Base-by-base conservation (phyloP, 1,140 invertebrate species). In the Olivierus martensii region DNA sequence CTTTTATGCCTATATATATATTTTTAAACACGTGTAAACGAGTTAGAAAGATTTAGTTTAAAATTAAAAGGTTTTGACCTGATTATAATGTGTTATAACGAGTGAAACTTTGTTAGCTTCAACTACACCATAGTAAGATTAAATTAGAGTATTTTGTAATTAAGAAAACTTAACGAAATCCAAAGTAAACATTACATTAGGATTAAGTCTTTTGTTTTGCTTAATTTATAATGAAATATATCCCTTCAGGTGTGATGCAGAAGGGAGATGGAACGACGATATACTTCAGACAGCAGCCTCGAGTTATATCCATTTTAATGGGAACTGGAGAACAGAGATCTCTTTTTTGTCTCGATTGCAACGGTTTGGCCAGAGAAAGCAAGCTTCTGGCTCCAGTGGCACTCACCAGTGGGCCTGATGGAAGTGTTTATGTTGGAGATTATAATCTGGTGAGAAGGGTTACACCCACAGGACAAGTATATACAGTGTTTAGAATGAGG, bases 191-290 rank as follows among this genome's bases (percentile, higher is more conserved):
- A 28, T 28, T 28, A 28, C 4, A 28, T 28, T 28, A 28, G 28
- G 28, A 28, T 28, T 28, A 28, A 4, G 28, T 28, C 28, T 28
- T 28, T 28, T 28, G 28, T 28, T 28, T 28, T 6, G 28, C 28
- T 28, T 28, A 28, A 28, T 28, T 28, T 28, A 28, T 28, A 28
- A 28, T 28, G 28, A 28, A 28, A 28, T 28, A 28, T 28, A 28
- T 28, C 28, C 28, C 28, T 28, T 28, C 28, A 76, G 91, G 88
- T 19, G 95, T 97, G 58, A 74, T 97, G 1, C 92, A 97, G 69
- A 96, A 95, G 67, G 94, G 94, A 34, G 93, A 97, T 68, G 94
- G 94, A 15, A 86, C 88, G 0, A 96, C 93, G 63, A 90, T 95
- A 53, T 96, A 95, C 66, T 67, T 96, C 60, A 91, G 91, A 64